These are phyloP conservation scores for Andrena cerasifolii DNA, from an alignment of 1,140 invertebrate species.

Conservation along the genomic window DNA sequence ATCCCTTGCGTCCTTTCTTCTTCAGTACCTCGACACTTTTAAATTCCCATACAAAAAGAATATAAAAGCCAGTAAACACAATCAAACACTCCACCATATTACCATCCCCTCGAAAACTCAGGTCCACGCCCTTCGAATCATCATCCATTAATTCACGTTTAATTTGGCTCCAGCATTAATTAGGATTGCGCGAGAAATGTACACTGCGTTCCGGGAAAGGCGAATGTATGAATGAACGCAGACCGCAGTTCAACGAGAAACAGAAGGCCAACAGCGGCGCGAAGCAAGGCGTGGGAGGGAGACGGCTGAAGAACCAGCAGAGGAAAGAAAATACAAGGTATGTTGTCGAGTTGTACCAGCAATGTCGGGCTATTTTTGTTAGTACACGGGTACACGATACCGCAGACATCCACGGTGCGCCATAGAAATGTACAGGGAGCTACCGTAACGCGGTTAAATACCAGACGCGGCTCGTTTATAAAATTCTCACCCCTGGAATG, in stretches of 20 bases:
- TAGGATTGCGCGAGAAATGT: background rate
- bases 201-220: background rate
- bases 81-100: too few relatives aligned
- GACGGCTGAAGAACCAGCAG: background rate
- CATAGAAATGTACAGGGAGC: conserved; percentile 13
- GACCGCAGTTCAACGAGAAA: background rate
- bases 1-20: too few relatives aligned
- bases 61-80: too few relatives aligned
- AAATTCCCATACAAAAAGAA: too few relatives aligned
- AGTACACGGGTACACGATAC: background rate
- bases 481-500: conserved; percentile 28
- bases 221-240: background rate
- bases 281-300: background rate
- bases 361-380: conserved; percentile 24
- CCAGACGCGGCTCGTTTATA: conserved; percentile 41
- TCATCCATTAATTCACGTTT: too few relatives aligned
- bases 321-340: background rate
- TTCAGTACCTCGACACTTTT: too few relatives aligned
- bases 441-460: conserved; percentile 34
- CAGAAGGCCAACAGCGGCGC: background rate
- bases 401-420: background rate
- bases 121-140: too few relatives aligned
- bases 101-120: too few relatives aligned
- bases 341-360: background rate
- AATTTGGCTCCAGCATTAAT: too few relatives aligned